A percentile compares a stretch with the other conserved stretches of the same genome.
These are phyloP conservation scores for Phanerotoma sp. DNA, from an alignment of 2,888 invertebrate species.

Conservation along the genomic window DNA sequence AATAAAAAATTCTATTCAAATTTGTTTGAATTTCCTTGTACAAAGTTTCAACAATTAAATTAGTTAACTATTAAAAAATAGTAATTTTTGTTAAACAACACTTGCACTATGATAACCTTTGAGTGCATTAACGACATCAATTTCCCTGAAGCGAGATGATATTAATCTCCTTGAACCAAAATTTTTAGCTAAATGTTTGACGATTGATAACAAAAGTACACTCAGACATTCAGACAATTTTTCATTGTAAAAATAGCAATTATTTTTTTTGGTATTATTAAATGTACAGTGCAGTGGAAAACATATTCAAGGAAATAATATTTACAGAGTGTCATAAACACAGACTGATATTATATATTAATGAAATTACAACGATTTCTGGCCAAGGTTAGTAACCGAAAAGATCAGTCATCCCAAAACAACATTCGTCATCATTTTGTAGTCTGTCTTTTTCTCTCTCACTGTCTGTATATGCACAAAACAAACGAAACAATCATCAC, in stretches of 20 bases:
- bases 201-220: neutral
- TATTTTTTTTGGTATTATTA: neutral
- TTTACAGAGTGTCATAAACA: no score
- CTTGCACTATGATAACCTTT: slow-evolving; percentile 1
- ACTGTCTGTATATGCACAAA: no score
- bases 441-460: no score
- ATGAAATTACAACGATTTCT: neutral
- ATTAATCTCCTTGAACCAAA: slow-evolving; percentile 5
- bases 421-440: neutral
- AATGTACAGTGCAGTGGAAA: neutral
- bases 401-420: slow-evolving; percentile 1
- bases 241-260: neutral
- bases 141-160: neutral
- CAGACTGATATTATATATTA: neutral
- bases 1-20: no score
- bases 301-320: neutral
- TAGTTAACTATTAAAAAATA: no score
- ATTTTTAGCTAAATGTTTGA: neutral
- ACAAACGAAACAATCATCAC: slow-evolving; percentile 15
- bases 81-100: neutral
- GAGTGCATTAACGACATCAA: neutral
- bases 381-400: neutral
- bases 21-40: no score
- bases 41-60: no score
- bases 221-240: neutral